A percentile compares a stretch with the other conserved stretches of the same genome.
Evolutionary conservation across 2,113 vertebrate genomes (phyloP).

Genomic region (Nesogale talazaci): DNA sequence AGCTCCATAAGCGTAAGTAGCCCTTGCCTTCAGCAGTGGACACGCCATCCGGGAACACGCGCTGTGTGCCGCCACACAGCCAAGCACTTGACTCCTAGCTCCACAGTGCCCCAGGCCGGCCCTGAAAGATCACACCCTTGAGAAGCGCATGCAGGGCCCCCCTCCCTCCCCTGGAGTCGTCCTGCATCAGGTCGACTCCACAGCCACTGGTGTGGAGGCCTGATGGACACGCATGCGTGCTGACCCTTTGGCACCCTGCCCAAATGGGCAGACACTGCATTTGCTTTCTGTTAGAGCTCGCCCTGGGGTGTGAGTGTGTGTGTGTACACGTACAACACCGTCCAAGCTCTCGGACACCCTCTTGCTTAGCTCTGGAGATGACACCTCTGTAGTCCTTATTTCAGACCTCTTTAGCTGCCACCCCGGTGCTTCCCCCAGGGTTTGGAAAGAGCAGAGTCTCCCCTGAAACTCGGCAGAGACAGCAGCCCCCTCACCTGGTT

Average conservation of each 20-base stretch:
- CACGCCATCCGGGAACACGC: too few relatives aligned
- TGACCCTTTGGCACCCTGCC: too few relatives aligned
- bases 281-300: background rate
- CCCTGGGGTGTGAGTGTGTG: too few relatives aligned
- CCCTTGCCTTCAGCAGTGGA: background rate
- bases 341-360: background rate
- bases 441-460: background rate
- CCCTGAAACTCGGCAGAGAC: background rate
- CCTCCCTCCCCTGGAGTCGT: background rate
- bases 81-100: background rate
- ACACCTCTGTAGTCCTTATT: background rate
- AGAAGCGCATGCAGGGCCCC: background rate
- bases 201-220: fast-evolving
- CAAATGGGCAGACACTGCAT: background rate
- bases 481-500: background rate
- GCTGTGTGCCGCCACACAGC: background rate
- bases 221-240: too few relatives aligned
- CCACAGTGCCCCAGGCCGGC: background rate
- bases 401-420: background rate
- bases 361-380: background rate
- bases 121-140: background rate
- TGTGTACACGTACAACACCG: fast-evolving
- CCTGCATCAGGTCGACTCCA: background rate
- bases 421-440: fast-evolving
- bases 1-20: slow-evolving; percentile 95